phyloP scores from a whole-genome alignment of 2,113 vertebrate genomes.

The Phyllostomus discolor region DNA sequence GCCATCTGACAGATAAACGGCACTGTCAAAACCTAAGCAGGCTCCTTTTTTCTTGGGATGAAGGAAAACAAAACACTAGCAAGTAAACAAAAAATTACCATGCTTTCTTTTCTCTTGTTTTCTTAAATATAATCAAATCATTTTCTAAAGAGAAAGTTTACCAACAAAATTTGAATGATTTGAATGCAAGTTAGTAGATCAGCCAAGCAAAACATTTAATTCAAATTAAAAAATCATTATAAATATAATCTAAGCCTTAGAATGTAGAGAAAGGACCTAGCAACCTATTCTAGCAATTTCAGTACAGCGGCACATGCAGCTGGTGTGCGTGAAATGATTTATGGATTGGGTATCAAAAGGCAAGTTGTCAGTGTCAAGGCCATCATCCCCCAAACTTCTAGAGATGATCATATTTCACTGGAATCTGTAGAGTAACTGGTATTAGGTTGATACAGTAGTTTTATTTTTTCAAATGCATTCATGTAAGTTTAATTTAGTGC shows the following conservation, averaged over 20 bases:
- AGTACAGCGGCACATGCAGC: not conserved
- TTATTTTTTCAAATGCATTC: not conserved
- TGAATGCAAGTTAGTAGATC: constrained; percentile 2
- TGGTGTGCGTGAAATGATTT: not conserved
- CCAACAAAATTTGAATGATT: not conserved
- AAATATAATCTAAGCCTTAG: not conserved
- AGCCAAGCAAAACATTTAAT: constrained; percentile 16
- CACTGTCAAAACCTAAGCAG: constrained; percentile 30
- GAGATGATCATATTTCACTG: not conserved
- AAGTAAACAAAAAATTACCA: constrained; percentile 18
- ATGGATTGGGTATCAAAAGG: not conserved
- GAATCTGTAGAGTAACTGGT: not conserved
- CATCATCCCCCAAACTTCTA: not conserved
- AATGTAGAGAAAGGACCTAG: not conserved
- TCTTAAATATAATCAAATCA: constrained; percentile 46
- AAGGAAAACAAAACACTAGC: constrained; percentile 10
- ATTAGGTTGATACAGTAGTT: not conserved
- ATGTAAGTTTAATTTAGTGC: not conserved
- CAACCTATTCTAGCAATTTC: not conserved
- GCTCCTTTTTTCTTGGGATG: constrained; percentile 36
- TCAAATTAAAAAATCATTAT: constrained; percentile 22
- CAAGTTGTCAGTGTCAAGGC: not conserved
- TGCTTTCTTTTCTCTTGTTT: not conserved
- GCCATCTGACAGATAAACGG: constrained; percentile 40
- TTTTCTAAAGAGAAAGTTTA: constrained; percentile 17